Base-by-base conservation (phyloP, 1,140 invertebrate species). In the Drosophila nikananu region DNA sequence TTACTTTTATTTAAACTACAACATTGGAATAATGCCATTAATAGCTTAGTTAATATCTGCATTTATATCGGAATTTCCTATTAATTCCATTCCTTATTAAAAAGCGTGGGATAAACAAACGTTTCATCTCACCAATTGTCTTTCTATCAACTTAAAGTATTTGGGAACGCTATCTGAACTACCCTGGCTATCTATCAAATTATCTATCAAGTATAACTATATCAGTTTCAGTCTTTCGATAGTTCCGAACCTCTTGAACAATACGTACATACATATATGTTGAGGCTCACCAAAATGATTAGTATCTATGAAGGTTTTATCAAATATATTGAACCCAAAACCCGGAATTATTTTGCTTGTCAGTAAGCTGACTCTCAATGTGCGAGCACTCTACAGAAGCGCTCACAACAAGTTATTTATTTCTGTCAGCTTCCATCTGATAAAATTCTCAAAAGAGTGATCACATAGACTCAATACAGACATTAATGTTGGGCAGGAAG, bases 401-500 rank as follows among this genome's bases (percentile, higher is more conserved):
- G 21, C 13, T 17, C 2, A 6, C 2, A 52, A 19, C 1, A 54
- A 30, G 19, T 9, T 0, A 4, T 55, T 55, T 55, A 37, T 55
- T 55, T 37, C 2, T 3, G 6, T 23, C n/a, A 35, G 1, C 12
- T 21, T 0, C 2, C 21, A 19, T 35, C 6, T 19, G 0, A 10
- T 46, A n/a, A 17, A 1, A 27, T 23, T 6, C 17, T 21, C 12
- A 27, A 49, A 17, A 1, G 19, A 19, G 13, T 37, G 3, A 21
- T 65, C 54, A 81, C 68, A 70, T 75, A 5, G 54, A 48, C 17
- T 60, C 58, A 39, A 76, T 30, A 27, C 81, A 84, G 0, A 49
- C 30, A 21, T 65, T 23, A n/a, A 83, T 76, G 8, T 61, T 62
- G 21, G 81, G 81, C 46, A 83, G 15, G n/a, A 72, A 83, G 6